Conservation (phyloP, 2,797 vertebrate species). For the Natrix natrix region DNA sequence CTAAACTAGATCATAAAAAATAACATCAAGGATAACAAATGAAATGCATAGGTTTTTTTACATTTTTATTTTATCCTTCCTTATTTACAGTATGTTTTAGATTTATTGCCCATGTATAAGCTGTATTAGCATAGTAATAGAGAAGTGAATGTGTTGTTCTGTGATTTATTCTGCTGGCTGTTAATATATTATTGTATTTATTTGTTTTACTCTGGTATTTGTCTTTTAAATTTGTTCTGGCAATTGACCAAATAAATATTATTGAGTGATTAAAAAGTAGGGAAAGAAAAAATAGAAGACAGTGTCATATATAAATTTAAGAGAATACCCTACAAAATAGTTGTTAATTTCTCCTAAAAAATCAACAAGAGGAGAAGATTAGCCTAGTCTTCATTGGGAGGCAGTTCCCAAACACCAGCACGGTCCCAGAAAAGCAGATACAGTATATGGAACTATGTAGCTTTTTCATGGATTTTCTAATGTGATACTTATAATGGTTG, state of each 20-base stretch:
- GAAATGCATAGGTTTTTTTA: neutral
- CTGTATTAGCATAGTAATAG: neutral
- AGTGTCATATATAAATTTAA: neutral
- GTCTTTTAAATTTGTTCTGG: neutral
- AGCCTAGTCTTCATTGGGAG: neutral
- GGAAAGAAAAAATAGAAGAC: neutral
- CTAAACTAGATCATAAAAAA: neutral
- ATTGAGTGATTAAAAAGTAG: neutral
- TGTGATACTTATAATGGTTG: neutral
- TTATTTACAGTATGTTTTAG: neutral
- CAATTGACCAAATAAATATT: neutral
- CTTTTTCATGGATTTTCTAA: neutral
- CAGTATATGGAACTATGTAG: neutral
- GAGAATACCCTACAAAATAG: neutral
- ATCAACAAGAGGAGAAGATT: neutral
- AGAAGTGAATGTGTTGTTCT: neutral
- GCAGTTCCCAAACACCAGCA: neutral
- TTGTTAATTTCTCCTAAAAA: neutral
- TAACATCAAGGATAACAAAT: neutral
- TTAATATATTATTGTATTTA: neutral
- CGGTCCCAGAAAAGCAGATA: neutral
- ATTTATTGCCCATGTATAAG: neutral
- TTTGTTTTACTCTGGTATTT: neutral
- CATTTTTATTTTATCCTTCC: neutral
- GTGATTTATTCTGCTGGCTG: neutral